Conservation (phyloP, 1,140 invertebrate genomes). For the Hetaerina americana region DNA sequence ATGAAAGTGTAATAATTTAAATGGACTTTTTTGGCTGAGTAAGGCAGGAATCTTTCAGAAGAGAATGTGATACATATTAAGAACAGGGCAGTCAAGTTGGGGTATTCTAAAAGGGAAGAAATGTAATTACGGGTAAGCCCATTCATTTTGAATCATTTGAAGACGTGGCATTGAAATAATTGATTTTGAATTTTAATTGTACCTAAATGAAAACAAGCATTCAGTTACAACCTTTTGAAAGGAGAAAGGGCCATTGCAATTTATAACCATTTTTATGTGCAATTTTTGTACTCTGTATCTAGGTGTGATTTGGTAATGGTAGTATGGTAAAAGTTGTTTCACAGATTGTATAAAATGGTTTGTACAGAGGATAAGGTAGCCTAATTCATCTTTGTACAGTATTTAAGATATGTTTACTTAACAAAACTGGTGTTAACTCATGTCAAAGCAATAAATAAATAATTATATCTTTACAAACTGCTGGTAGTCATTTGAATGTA, state of each 20-base stretch:
- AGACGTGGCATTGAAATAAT: background rate
- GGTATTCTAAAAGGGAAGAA: background rate
- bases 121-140: background rate
- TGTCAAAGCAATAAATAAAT: background rate
- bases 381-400: background rate
- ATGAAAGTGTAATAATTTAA: background rate
- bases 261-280: background rate
- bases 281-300: background rate
- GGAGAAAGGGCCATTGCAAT: background rate
- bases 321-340: background rate
- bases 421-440: background rate
- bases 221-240: background rate
- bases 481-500: too few species aligned
- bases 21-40: background rate
- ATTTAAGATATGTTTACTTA: background rate
- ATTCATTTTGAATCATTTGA: background rate
- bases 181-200: background rate
- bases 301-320: background rate
- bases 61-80: background rate
- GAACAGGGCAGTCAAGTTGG: background rate
- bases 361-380: background rate
- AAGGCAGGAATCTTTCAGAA: background rate
- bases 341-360: background rate
- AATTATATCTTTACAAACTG: too few species aligned
- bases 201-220: background rate